Evolutionary conservation across 1,140 invertebrate genomes (phyloP).

Genomic region (Drosophila azteca): DNA sequence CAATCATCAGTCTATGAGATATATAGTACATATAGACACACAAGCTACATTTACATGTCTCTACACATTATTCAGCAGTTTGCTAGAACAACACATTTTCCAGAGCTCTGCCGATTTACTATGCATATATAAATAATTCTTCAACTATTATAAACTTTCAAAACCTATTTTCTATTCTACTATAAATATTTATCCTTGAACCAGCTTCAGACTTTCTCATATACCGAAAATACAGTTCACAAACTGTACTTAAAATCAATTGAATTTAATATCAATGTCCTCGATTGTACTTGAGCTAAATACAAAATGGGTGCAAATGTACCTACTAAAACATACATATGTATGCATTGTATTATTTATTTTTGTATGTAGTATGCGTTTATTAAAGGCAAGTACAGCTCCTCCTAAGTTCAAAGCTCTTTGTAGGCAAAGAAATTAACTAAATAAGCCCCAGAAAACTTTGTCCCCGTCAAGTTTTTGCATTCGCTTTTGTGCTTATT

Average conservation of each 20-base stretch:
- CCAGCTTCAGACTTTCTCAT: too few relatives aligned
- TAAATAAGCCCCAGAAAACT: conserved; percentile 47
- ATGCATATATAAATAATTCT: too few relatives aligned
- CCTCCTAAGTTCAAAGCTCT: conserved; percentile 52
- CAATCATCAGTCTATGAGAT: too few relatives aligned
- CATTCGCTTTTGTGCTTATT: conserved; percentile 18
- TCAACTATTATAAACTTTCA: too few relatives aligned
- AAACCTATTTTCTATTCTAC: too few relatives aligned
- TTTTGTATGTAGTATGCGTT: conserved; percentile 1
- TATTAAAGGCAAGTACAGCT: conserved; percentile 24
- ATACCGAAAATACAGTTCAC: conserved; percentile 21
- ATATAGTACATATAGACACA: too few relatives aligned
- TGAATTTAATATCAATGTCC: conserved; percentile 42
- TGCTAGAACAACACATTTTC: too few relatives aligned
- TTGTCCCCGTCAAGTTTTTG: conserved; percentile 42
- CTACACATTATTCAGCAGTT: too few relatives aligned
- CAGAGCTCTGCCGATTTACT: too few relatives aligned
- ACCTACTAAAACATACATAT: conserved; percentile 12
- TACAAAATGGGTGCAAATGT: conserved; percentile 7
- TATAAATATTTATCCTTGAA: too few relatives aligned
- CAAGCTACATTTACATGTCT: too few relatives aligned
- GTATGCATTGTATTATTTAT: not conserved
- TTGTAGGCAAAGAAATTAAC: conserved; percentile 28
- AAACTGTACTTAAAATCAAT: conserved; percentile 39
- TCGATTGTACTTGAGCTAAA: conserved; percentile 27